phyloP scores from a whole-genome alignment of 2,797 vertebrate genomes.

The Gobio occitaniae region DNA sequence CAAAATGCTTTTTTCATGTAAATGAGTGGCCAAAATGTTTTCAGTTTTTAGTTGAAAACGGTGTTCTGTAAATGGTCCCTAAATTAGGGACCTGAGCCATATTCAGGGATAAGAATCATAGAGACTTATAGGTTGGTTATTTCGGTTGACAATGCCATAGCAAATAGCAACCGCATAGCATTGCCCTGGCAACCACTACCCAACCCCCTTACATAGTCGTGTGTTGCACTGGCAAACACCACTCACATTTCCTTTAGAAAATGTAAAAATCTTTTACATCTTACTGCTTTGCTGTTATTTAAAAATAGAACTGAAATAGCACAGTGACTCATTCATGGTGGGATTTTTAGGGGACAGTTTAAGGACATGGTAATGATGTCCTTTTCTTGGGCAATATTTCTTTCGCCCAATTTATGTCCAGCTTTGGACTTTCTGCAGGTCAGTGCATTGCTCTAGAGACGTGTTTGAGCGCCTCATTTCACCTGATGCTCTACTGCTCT shows the following conservation, averaged over 20 bases:
- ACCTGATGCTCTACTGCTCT: constrained; percentile 32
- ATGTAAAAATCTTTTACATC: neutral
- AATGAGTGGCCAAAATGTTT: no score
- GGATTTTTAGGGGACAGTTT: constrained; percentile 5
- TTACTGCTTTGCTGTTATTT: neutral
- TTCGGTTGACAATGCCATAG: no score
- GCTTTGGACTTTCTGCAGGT: constrained; percentile 17
- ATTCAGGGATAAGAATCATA: neutral
- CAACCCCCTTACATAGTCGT: neutral
- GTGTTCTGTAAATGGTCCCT: no score
- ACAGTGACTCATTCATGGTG: neutral
- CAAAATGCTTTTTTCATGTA: no score
- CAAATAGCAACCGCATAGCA: no score
- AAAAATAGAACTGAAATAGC: neutral
- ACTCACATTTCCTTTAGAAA: neutral
- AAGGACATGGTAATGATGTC: constrained; percentile 14
- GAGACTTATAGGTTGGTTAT: neutral
- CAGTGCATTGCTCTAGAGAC: constrained; percentile 16
- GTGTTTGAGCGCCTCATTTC: constrained; percentile 17
- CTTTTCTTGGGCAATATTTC: neutral
- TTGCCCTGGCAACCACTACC: no score
- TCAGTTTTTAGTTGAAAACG: no score
- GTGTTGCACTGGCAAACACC: neutral
- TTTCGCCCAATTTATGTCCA: constrained; percentile 9
- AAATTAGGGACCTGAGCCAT: neutral